Evolutionary conservation across 2,797 vertebrate species (phyloP), one percentile per base, ranked within the genome.

Genomic region (Austrolebias charrua): DNA sequence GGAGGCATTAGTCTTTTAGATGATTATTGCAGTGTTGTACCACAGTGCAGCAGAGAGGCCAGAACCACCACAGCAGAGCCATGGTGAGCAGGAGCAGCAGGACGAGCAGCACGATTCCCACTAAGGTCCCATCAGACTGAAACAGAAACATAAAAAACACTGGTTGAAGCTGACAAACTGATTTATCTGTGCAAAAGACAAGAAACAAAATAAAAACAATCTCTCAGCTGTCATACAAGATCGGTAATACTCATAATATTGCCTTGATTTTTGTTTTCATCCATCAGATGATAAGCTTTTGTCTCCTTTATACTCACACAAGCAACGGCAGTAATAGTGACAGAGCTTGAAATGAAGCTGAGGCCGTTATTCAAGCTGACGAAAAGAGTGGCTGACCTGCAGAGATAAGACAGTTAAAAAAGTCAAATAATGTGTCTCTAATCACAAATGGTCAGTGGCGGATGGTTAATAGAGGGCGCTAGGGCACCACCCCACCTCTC

Each of bases 321-420:
- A 65, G 93, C 88, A 0, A 94, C 93, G 49, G 97, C 95, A 62
- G 94, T 95, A 80, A 99, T 99, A 71, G 96, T 98, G 88, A 98
- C 95, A 0, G 95, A 97, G 71, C 98, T 99, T 3, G 97, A 99
- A 88, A 99, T 98, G 91, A 99, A 99, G 76, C 96, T 99, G 75
- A 99, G 90, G 6, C 98, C 98, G 0, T 99, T 96, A 0, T 99
- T 99, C 96, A 99, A 98, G 81, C 97, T 99, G 90, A 99, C 97
- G 49, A 98, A 94, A 16, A 99, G 95, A 1, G 95, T 95, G 1
- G 96, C 97, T 71, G 95, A 92, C 88, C 98, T 98, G 87, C 10
- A 52, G 66, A 54, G 43, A 53, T 2, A 40, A 33, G 31, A 9
- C 31, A 6, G n/a, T n/a, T 0, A 35, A 35, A 11, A 62, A 9